Conservation (phyloP, 2,797 vertebrate genomes). For the Rallus crepitans region DNA sequence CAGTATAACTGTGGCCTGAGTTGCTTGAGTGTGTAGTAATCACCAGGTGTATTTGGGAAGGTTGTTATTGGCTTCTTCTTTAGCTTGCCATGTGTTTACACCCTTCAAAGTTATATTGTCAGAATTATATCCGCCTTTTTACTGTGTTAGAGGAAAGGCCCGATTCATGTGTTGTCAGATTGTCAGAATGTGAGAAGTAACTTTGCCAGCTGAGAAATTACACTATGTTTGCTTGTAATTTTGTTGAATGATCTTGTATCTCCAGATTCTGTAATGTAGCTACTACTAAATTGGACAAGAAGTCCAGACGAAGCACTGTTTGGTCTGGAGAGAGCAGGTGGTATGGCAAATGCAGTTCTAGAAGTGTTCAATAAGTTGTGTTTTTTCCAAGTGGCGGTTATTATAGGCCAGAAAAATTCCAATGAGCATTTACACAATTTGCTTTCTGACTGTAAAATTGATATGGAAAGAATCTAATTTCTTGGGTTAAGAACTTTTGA, state of each 20-base stretch:
- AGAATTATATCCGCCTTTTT: background rate
- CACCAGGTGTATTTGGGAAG: background rate
- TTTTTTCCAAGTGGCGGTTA: background rate
- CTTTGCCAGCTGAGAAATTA: background rate
- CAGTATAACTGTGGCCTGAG: background rate
- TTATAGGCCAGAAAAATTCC: background rate
- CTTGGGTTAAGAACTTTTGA: background rate
- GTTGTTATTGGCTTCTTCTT: background rate
- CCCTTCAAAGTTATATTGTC: background rate
- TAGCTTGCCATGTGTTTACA: background rate
- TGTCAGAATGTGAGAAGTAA: constrained; percentile 11
- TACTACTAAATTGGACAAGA: background rate
- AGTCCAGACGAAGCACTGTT: background rate
- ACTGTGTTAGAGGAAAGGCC: background rate
- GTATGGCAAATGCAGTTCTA: background rate
- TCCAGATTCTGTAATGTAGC: background rate
- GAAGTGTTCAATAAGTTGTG: background rate
- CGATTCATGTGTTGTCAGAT: background rate
- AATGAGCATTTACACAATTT: background rate
- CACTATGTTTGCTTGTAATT: background rate
- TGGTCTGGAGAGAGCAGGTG: background rate
- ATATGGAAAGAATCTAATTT: background rate
- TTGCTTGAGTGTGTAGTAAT: background rate
- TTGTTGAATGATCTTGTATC: background rate
- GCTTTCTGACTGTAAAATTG: background rate